Evolutionary conservation across 2,113 vertebrate genomes (phyloP).

Genomic region (Muscicapa adusta): DNA sequence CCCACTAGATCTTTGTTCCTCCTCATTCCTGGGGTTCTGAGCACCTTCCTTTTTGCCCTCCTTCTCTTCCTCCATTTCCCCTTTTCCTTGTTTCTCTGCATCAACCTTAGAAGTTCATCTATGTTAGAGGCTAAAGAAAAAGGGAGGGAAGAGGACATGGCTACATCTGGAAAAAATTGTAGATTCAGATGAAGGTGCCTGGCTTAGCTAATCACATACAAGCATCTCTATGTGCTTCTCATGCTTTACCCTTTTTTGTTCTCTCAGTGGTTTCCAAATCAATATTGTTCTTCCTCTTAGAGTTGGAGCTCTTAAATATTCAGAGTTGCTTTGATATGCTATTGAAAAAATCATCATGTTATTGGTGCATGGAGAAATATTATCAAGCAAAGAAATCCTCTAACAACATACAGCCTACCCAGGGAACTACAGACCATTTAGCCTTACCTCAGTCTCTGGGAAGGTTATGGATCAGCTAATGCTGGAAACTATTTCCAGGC

Average conservation of each 20-base stretch:
- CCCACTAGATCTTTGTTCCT: not conserved
- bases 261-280: not conserved
- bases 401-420: not conserved
- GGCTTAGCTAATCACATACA: not conserved
- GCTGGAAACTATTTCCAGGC: not conserved
- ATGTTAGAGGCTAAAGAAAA: not conserved
- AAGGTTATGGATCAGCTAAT: not conserved
- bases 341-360: not conserved
- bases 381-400: not conserved
- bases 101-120: not conserved
- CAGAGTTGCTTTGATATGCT: not conserved
- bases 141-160: rapidly evolving
- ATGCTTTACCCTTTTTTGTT: rapidly evolving
- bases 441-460: not conserved
- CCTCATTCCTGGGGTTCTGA: not conserved
- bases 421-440: not conserved
- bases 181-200: not conserved
- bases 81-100: not conserved
- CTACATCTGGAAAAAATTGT: not conserved
- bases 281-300: not conserved
- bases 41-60: not conserved
- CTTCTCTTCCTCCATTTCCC: not conserved
- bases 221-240: not conserved
- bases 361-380: not conserved
- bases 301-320: not conserved